phyloP scores from a whole-genome alignment of 2,113 vertebrate genomes.

The Bufo bufo region DNA sequence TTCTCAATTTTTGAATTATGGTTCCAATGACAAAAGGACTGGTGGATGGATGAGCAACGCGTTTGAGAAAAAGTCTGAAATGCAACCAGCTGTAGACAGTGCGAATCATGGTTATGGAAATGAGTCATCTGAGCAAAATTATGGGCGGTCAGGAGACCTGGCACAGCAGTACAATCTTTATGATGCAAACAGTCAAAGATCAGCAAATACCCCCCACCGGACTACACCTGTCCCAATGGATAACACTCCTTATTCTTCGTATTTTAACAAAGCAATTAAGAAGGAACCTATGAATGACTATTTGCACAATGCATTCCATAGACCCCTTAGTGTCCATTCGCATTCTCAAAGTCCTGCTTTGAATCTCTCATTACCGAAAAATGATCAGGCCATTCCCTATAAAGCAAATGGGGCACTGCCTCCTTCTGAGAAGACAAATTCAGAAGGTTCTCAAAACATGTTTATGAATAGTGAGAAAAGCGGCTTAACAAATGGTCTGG shows the following conservation, averaged over 20 bases:
- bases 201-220: slow-evolving; percentile 63
- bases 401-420: slow-evolving; percentile 72
- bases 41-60: slow-evolving; percentile 69
- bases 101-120: slow-evolving; percentile 76
- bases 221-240: slow-evolving; percentile 71
- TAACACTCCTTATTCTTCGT: slow-evolving; percentile 67
- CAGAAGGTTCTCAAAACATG: slow-evolving; percentile 70
- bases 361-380: slow-evolving; percentile 60
- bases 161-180: slow-evolving; percentile 78
- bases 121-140: slow-evolving; percentile 73
- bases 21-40: slow-evolving; percentile 69
- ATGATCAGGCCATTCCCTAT: slow-evolving; percentile 71
- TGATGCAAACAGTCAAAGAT: slow-evolving; percentile 69
- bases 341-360: not conserved
- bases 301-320: slow-evolving; percentile 69
- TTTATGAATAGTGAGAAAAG: slow-evolving; percentile 64
- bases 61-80: slow-evolving; percentile 85
- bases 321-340: slow-evolving; percentile 57
- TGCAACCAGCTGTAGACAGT: slow-evolving; percentile 80
- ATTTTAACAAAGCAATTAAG: slow-evolving; percentile 81
- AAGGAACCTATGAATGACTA: slow-evolving; percentile 87
- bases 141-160: slow-evolving; percentile 64
- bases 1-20: slow-evolving; percentile 83
- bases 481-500: slow-evolving; percentile 38
- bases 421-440: slow-evolving; percentile 72